A percentile compares a stretch with the other conserved stretches of the same genome.
phyloP scores from a whole-genome alignment of 2,113 vertebrate species.

The Cepphus grylle region DNA sequence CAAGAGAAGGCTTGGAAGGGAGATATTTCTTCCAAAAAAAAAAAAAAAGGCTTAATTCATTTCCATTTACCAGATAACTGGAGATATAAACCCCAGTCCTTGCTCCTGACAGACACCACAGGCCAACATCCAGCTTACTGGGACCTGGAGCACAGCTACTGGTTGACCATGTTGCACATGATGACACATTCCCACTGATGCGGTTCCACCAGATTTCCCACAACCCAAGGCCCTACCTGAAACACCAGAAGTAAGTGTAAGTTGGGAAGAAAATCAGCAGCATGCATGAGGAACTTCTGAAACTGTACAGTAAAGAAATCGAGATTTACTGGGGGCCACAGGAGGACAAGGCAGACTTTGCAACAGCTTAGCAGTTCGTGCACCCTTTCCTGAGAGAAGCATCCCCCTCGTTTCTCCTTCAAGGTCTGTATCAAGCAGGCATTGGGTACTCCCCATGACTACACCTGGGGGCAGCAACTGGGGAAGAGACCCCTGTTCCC shows the following conservation, averaged over 20 bases:
- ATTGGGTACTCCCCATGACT: not conserved
- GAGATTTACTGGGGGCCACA: not conserved
- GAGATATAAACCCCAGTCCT: not conserved
- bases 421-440: not conserved
- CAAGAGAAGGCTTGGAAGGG: not conserved
- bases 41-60: not conserved
- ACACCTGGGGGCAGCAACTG: accelerated
- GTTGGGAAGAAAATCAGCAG: not conserved
- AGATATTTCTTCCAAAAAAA: not conserved
- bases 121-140: not conserved
- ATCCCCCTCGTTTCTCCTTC: not conserved
- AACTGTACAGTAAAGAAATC: not conserved
- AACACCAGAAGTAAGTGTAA: not conserved
- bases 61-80: not conserved
- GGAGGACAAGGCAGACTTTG: not conserved
- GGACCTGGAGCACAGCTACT: not conserved
- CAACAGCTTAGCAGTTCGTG: not conserved
- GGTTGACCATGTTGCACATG: accelerated
- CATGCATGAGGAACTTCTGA: not conserved
- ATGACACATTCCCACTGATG: not conserved
- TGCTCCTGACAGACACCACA: not conserved
- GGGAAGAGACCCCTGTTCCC: not conserved
- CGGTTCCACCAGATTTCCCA: not conserved
- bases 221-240: not conserved
- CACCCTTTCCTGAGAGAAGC: not conserved